phyloP scores from a whole-genome alignment of 2,113 vertebrate species.

The Ochotona princeps region DNA sequence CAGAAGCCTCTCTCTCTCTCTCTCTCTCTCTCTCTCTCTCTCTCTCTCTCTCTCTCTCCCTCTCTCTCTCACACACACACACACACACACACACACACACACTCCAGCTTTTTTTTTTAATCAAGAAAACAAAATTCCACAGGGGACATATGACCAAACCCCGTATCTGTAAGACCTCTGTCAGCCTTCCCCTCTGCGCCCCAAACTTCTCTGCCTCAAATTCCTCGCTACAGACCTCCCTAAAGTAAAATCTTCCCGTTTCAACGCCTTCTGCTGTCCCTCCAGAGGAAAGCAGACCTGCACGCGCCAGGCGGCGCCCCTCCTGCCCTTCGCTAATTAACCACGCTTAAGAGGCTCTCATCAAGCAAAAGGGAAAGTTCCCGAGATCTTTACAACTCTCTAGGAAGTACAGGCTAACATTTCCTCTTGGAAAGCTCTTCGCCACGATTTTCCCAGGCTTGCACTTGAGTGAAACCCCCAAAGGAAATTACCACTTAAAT shows the following conservation, averaged over 20 bases:
- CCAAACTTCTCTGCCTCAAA: background rate
- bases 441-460: slow-evolving; percentile 51
- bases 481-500: slow-evolving; percentile 81
- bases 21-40: no score
- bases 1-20: no score
- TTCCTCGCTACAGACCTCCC: no score
- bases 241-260: background rate
- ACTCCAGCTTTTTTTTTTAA: background rate
- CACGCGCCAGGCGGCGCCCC: background rate
- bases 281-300: background rate
- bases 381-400: slow-evolving; percentile 26
- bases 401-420: slow-evolving; percentile 64
- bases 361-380: slow-evolving; percentile 56
- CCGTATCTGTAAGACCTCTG: background rate
- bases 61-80: background rate
- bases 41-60: no score
- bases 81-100: background rate
- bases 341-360: background rate
- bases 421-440: slow-evolving; percentile 80
- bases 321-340: background rate
- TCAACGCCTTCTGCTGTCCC: background rate
- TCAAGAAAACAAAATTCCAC: slow-evolving; percentile 5
- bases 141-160: background rate
- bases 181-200: background rate
- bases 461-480: slow-evolving; percentile 77